phyloP scores from a whole-genome alignment of 1,140 invertebrate genomes.

The Caerostris extrusa region DNA sequence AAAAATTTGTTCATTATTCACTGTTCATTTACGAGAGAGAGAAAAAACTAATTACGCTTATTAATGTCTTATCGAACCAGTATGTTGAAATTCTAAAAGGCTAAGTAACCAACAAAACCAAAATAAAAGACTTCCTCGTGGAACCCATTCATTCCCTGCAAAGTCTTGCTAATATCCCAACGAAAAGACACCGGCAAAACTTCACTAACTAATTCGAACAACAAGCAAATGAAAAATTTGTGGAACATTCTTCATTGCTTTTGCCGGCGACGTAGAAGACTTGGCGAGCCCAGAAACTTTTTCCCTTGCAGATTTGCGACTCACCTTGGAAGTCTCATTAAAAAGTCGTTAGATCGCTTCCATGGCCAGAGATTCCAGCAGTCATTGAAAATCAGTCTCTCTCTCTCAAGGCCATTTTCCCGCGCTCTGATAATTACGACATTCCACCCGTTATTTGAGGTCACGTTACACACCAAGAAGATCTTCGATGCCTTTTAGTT shows the following conservation, averaged over 20 bases:
- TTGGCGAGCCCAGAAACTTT: not conserved
- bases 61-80: too few relatives aligned
- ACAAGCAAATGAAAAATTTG: slow-evolving; percentile 20
- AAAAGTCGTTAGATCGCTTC: slow-evolving; percentile 37
- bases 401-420: not conserved
- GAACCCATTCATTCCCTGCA: too few relatives aligned
- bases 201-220: slow-evolving; percentile 32
- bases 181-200: slow-evolving; percentile 5
- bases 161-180: not conserved
- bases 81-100: too few relatives aligned
- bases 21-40: too few relatives aligned
- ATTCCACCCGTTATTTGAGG: not conserved
- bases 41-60: too few relatives aligned
- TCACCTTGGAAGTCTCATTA: slow-evolving; percentile 42
- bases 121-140: too few relatives aligned
- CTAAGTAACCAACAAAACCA: too few relatives aligned
- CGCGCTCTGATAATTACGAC: slow-evolving; percentile 30
- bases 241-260: slow-evolving; percentile 40
- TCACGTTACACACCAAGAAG: not conserved
- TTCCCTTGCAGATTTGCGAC: slow-evolving; percentile 33
- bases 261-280: not conserved
- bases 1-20: too few relatives aligned
- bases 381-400: slow-evolving; percentile 33
- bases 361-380: not conserved
- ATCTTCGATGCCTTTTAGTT: not conserved